These are phyloP conservation scores for Furcifer pardalis DNA, from an alignment of 2,797 vertebrate genomes.

Conservation along the genomic window DNA sequence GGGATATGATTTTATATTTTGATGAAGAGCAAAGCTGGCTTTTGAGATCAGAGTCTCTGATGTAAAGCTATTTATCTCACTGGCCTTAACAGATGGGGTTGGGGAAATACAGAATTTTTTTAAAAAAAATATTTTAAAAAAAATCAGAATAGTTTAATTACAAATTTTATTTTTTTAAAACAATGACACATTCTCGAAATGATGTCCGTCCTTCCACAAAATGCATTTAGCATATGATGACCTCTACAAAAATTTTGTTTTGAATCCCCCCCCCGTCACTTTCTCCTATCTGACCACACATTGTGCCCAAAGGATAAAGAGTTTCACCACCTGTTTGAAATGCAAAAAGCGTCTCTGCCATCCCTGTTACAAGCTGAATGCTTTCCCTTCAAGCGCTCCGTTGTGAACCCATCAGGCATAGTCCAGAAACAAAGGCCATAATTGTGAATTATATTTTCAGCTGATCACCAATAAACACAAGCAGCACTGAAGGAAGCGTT, in stretches of 20 bases:
- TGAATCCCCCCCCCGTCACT: slow-evolving; percentile 57
- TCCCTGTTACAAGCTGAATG: slow-evolving; percentile 36
- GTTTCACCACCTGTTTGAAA: slow-evolving; percentile 43
- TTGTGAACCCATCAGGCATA: background rate
- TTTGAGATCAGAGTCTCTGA: slow-evolving; percentile 23
- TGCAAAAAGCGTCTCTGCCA: slow-evolving; percentile 37
- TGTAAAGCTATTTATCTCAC: slow-evolving; percentile 26
- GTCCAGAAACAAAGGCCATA: slow-evolving; percentile 32
- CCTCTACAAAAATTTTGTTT: slow-evolving; percentile 60
- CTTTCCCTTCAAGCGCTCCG: slow-evolving; percentile 19
- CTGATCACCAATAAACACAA: background rate
- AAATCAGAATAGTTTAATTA: slow-evolving; percentile 43
- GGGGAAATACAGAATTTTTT: slow-evolving; percentile 45
- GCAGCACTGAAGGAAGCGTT: slow-evolving; percentile 33
- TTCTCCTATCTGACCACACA: slow-evolving; percentile 58
- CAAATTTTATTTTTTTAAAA: slow-evolving; percentile 66
- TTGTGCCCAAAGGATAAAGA: slow-evolving; percentile 62
- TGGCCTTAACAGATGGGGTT: background rate
- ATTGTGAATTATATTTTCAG: slow-evolving; percentile 29
- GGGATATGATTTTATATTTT: slow-evolving; percentile 36
- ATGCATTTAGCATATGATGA: slow-evolving; percentile 50
- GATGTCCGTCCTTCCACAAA: slow-evolving; percentile 52
- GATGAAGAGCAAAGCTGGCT: slow-evolving; percentile 3
- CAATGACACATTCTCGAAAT: slow-evolving; percentile 61
- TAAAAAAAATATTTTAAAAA: slow-evolving; percentile 48